Evolutionary conservation across 2,888 invertebrate species (phyloP), one percentile per base, ranked within the genome.

Genomic region (Ophion slaviceki): DNA sequence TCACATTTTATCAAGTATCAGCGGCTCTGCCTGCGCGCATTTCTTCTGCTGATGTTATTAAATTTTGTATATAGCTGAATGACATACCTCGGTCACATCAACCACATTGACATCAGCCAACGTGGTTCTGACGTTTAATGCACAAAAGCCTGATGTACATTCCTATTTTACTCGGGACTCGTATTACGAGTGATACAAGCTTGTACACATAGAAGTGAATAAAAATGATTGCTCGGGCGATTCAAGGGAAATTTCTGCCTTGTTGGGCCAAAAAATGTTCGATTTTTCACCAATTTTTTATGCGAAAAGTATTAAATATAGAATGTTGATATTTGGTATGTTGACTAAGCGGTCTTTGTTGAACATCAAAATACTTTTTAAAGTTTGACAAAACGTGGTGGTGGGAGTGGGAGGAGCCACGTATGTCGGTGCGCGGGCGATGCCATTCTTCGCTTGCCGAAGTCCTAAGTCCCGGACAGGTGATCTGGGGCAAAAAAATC

Each of bases 111-210:
- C 32, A 32, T 53, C 70, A 28, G 17, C 28, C 10, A 28, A 20
- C 36, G n/a, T 36, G n/a, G 64, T 45, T 28, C 11, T 62, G 1
- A 32, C 28, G 11, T 32, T 28, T 10, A n/a, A n/a, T n/a, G 70
- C 59, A 74, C 61, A 70, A 45, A 75, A 47, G 14, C 57, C 14
- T 28, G 17, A 76, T 47, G 47, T 32, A 32, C 36, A 61, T 61
- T 53, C n/a, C 17, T 5, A 17, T 53, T 53, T 53, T 17, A 53
- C 53, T 53, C 53, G 28, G n/a, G 45, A 53, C 61, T 59, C 32
- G 28, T 57, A 36, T 57, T 36, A 32, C 74, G 20, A 74, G 40
- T 45, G 24, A 28, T 74, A 45, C 24, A 61, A 74, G 40, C 20
- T 59, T 59, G 36, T 40, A 40, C 53, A 17, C 61, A 32, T 62